phyloP scores from a whole-genome alignment of 2,888 invertebrate species.

The Hypomecis atomaria region DNA sequence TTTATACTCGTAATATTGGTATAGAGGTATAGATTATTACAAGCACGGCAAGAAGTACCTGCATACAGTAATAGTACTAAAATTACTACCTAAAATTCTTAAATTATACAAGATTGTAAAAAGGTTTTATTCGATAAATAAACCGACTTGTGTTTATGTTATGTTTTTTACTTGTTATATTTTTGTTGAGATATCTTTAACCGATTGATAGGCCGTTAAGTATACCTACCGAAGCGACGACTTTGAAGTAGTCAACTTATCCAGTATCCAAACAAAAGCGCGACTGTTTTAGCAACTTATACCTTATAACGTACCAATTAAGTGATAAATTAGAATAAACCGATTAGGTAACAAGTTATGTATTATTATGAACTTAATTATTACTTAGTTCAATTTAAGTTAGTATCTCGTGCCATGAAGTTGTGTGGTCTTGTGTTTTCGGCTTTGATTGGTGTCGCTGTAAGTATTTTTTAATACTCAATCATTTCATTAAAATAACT shows the following conservation, averaged over 20 bases:
- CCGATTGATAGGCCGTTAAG: no score
- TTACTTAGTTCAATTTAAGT: slow-evolving; percentile 13
- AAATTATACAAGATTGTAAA: no score
- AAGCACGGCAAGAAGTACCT: no score
- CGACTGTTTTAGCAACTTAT: neutral
- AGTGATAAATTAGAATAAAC: neutral
- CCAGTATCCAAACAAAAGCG: neutral
- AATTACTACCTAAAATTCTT: no score
- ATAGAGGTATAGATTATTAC: no score
- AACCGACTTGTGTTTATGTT: no score
- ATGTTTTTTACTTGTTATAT: no score
- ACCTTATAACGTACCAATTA: neutral
- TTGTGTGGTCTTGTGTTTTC: slow-evolving; percentile 13
- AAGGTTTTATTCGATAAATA: no score
- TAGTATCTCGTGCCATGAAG: slow-evolving; percentile 5
- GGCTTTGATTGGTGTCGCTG: slow-evolving; percentile 1
- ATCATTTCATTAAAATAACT: no score
- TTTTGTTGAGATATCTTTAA: no score
- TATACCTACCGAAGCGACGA: neutral
- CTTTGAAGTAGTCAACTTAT: slow-evolving; percentile 5
- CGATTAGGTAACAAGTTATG: neutral
- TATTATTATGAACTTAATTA: neutral
- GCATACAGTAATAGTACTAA: no score
- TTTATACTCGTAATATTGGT: no score
- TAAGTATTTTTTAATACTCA: slow-evolving; percentile 8